Conservation (phyloP, 2,797 vertebrate species). For the Enteromius trimaculatus region DNA sequence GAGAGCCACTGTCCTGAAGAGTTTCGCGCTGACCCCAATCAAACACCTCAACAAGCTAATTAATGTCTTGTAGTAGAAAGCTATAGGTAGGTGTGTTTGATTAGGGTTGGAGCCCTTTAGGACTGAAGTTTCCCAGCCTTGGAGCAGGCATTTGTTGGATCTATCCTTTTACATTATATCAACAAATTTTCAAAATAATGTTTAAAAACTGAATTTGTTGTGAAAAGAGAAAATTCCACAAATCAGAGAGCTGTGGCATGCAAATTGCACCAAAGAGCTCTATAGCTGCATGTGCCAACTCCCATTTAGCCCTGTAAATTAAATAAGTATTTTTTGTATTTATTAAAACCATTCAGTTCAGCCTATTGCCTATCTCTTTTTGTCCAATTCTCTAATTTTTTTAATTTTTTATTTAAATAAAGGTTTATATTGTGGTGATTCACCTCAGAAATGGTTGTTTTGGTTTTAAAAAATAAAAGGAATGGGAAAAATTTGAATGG, state of each 20-base stretch:
- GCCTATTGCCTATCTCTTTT: not conserved
- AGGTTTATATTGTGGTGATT: not conserved
- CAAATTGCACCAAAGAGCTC: not conserved
- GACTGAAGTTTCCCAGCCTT: not conserved
- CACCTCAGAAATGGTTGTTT: not conserved
- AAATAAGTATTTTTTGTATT: not conserved
- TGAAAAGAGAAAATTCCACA: not conserved
- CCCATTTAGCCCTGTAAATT: not conserved
- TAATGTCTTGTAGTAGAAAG: not conserved
- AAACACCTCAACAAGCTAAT: not conserved
- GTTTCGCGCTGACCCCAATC: not conserved
- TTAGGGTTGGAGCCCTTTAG: not conserved
- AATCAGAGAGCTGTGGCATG: not conserved
- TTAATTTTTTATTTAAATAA: not conserved
- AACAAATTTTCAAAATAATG: not conserved
- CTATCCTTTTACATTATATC: not conserved
- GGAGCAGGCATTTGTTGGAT: not conserved
- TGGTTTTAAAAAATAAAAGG: not conserved
- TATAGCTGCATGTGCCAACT: not conserved
- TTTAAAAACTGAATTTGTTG: not conserved
- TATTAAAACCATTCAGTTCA: too few relatives aligned
- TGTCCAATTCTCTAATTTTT: not conserved
- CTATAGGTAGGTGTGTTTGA: not conserved
- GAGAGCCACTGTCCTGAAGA: not conserved
- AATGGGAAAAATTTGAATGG: not conserved